Conservation (phyloP, 2,113 vertebrate genomes). For the Perca schrenkii region DNA sequence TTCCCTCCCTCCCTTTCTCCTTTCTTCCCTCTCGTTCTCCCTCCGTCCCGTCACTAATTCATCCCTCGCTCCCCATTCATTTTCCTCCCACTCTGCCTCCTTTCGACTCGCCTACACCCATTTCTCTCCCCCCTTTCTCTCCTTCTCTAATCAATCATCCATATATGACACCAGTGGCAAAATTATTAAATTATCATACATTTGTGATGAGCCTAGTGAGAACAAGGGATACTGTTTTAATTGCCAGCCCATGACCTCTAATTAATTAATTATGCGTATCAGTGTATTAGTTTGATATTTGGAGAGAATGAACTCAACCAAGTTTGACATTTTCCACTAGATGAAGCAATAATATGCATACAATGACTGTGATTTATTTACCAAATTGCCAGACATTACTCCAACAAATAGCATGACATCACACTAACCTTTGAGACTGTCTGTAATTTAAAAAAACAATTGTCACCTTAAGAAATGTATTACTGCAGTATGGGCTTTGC, state of each 20-base stretch:
- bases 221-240: slow-evolving; percentile 75
- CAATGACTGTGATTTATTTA: slow-evolving; percentile 60
- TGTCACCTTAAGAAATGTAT: not conserved
- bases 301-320: slow-evolving; percentile 69
- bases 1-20: slow-evolving; percentile 10
- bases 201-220: slow-evolving; percentile 72
- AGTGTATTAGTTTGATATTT: slow-evolving; percentile 80
- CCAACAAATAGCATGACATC: slow-evolving; percentile 36
- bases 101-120: slow-evolving; percentile 59
- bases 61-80: slow-evolving; percentile 50
- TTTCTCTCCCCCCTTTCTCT: slow-evolving; percentile 65
- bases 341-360: slow-evolving; percentile 65
- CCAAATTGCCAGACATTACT: slow-evolving; percentile 58
- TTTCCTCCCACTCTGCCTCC: slow-evolving; percentile 59
- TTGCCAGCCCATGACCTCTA: slow-evolving; percentile 77
- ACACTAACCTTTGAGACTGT: slow-evolving; percentile 17
- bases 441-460: not conserved
- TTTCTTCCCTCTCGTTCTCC: slow-evolving; percentile 54
- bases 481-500: not conserved
- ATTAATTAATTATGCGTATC: slow-evolving; percentile 69
- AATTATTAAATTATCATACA: slow-evolving; percentile 79
- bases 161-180: slow-evolving; percentile 78
- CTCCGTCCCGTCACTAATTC: slow-evolving; percentile 73
- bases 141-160: slow-evolving; percentile 80
- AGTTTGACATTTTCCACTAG: slow-evolving; percentile 76